These are phyloP conservation scores for Danio albolineatus DNA, from an alignment of 2,797 vertebrate species.

Conservation along the genomic window DNA sequence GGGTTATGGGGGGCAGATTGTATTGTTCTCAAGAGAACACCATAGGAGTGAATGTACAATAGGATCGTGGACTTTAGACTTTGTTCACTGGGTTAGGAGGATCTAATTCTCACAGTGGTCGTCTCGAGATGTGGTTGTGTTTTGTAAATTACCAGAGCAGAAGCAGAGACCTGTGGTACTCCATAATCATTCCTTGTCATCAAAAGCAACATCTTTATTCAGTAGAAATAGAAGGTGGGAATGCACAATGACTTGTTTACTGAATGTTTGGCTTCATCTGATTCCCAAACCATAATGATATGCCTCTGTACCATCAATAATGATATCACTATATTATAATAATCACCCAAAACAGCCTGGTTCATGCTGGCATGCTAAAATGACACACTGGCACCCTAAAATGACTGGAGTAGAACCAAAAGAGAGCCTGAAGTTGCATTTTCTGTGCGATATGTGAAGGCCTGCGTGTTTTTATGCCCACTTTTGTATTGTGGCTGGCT, in stretches of 20 bases:
- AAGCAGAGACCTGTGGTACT: conserved; percentile 6
- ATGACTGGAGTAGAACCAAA: conserved; percentile 68
- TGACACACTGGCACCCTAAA: conserved; percentile 56
- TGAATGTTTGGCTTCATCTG: conserved; percentile 58
- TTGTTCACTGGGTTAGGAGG: conserved; percentile 3
- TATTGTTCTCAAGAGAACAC: conserved; percentile 13
- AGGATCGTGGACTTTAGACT: conserved; percentile 7
- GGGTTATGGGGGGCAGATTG: conserved; percentile 15
- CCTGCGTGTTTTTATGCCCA: conserved; percentile 22
- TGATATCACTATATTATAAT: conserved; percentile 66
- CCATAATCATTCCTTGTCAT: conserved; percentile 5
- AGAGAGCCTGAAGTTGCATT: conserved; percentile 59
- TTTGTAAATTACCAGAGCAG: not conserved
- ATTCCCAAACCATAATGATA: conserved; percentile 64
- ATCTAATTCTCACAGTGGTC: not conserved
- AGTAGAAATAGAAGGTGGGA: conserved; percentile 14
- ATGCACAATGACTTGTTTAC: not conserved
- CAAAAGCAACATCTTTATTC: not conserved
- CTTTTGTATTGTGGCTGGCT: conserved; percentile 69
- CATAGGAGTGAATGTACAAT: conserved; percentile 6
- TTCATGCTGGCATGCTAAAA: conserved; percentile 65
- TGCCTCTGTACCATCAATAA: conserved; percentile 50
- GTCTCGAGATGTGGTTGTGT: not conserved
- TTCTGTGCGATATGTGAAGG: conserved; percentile 18
- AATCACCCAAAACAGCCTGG: conserved; percentile 67